Percentiles rank a stretch among this genome's conserved stretches.
These are phyloP conservation scores for Drosophila orena DNA, from an alignment of 1,140 invertebrate species.

Conservation along the genomic window DNA sequence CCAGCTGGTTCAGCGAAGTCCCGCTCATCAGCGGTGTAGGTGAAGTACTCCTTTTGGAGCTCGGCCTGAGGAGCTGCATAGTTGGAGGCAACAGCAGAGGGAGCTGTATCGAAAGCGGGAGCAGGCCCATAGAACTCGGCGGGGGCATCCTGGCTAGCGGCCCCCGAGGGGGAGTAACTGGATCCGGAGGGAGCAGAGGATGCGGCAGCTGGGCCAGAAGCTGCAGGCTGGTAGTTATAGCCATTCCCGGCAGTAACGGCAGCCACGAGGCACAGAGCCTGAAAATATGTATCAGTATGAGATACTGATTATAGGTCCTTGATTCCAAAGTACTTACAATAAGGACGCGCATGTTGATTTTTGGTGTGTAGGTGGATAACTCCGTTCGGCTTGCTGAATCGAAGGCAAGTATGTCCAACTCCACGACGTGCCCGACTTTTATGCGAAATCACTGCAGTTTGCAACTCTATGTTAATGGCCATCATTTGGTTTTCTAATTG, in stretches of 20 bases:
- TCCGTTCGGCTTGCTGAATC: slow-evolving; percentile 47
- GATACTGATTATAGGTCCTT: background rate
- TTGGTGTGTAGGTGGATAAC: slow-evolving; percentile 46
- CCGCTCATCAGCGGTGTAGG: slow-evolving; percentile 67
- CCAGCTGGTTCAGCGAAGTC: slow-evolving; percentile 67
- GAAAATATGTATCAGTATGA: background rate
- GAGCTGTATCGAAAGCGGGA: slow-evolving; percentile 30
- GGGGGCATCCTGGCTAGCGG: slow-evolving; percentile 36
- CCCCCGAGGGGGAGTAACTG: slow-evolving; percentile 7
- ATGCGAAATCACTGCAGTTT: slow-evolving; percentile 47
- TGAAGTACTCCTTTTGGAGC: slow-evolving; percentile 79
- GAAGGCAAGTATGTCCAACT: slow-evolving; percentile 52
- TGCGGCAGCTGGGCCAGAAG: slow-evolving; percentile 17
- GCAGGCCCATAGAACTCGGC: slow-evolving; percentile 11
- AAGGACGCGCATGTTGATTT: slow-evolving; percentile 68
- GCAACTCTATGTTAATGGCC: slow-evolving; percentile 23
- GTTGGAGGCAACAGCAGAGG: slow-evolving; percentile 39
- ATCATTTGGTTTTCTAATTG: slow-evolving; percentile 44
- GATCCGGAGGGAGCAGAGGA: slow-evolving; percentile 37
- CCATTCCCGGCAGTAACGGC: slow-evolving; percentile 40
- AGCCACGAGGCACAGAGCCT: slow-evolving; percentile 57
- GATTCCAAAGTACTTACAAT: slow-evolving; percentile 54
- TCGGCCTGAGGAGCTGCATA: slow-evolving; percentile 55
- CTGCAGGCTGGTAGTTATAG: slow-evolving; percentile 68
- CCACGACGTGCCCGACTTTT: slow-evolving; percentile 68